Conservation (phyloP, 2,113 vertebrate genomes). For the Triplophysa siluroides region DNA sequence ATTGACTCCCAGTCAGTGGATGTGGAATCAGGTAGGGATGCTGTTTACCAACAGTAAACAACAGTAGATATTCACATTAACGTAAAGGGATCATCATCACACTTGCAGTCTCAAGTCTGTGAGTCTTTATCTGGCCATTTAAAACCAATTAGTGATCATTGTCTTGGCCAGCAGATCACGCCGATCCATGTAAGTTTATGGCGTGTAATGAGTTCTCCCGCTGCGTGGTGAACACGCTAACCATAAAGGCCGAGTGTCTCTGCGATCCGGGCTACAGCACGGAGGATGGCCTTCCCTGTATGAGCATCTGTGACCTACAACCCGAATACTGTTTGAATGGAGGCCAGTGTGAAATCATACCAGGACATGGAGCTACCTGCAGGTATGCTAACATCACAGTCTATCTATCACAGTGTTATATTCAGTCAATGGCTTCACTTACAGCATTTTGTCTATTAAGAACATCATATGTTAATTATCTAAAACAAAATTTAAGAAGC, state of each 20-base stretch:
- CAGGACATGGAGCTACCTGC: constrained; percentile 81
- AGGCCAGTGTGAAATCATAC: constrained; percentile 79
- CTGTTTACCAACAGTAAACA: neutral
- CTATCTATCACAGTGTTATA: too few species aligned
- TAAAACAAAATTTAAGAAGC: too few species aligned
- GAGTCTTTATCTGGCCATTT: neutral
- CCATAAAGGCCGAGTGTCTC: constrained; percentile 80
- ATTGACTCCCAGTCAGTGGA: constrained; percentile 88
- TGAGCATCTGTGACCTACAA: constrained; percentile 75
- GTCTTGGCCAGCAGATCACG: constrained; percentile 78
- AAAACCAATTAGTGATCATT: constrained; percentile 24
- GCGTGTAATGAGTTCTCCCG: constrained; percentile 85
- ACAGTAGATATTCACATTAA: constrained; percentile 13
- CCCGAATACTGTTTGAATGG: constrained; percentile 78
- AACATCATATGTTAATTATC: too few species aligned
- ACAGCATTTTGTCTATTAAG: too few species aligned
- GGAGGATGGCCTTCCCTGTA: constrained; percentile 74
- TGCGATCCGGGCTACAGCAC: constrained; percentile 79
- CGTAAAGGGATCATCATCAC: constrained; percentile 10
- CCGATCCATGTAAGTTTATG: constrained; percentile 87
- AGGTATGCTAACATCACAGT: constrained; percentile 72
- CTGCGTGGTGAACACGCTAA: constrained; percentile 80
- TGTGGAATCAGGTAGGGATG: constrained; percentile 83
- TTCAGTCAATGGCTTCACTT: too few species aligned
- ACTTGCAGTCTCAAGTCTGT: neutral